Conservation (phyloP, 2,797 vertebrate species). For the Glyptemys insculpta region DNA sequence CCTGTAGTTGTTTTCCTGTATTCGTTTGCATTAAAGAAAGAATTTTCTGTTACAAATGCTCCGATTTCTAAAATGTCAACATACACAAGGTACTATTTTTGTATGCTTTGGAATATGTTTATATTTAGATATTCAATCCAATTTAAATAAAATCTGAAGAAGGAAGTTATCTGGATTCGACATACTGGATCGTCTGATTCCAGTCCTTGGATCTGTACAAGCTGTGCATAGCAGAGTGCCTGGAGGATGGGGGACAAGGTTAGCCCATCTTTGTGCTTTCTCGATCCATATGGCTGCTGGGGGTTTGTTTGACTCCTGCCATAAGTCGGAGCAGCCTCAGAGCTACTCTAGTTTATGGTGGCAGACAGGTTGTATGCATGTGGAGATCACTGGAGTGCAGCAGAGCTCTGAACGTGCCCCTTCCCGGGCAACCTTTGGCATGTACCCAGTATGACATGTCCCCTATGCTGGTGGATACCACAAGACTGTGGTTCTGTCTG, state of each 20-base stretch:
- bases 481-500: neutral
- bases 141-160: constrained; percentile 7
- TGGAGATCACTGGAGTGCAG: neutral
- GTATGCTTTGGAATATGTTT: constrained; percentile 9
- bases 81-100: constrained; percentile 5
- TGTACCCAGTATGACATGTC: neutral
- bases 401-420: neutral
- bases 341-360: neutral
- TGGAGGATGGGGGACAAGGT: neutral
- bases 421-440: neutral
- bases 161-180: neutral
- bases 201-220: neutral
- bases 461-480: neutral
- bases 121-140: constrained; percentile 17
- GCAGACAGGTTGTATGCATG: neutral
- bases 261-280: neutral
- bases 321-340: neutral
- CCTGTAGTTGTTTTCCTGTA: constrained; percentile 24
- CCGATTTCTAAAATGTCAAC: constrained; percentile 23
- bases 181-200: neutral
- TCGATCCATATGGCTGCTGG: neutral
- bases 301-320: neutral
- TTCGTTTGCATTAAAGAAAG: constrained; percentile 53
- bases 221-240: neutral
- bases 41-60: constrained; percentile 36